These are phyloP conservation scores for Microcebus lehilahytsara DNA, from an alignment of 2,113 vertebrate genomes.

Conservation along the genomic window DNA sequence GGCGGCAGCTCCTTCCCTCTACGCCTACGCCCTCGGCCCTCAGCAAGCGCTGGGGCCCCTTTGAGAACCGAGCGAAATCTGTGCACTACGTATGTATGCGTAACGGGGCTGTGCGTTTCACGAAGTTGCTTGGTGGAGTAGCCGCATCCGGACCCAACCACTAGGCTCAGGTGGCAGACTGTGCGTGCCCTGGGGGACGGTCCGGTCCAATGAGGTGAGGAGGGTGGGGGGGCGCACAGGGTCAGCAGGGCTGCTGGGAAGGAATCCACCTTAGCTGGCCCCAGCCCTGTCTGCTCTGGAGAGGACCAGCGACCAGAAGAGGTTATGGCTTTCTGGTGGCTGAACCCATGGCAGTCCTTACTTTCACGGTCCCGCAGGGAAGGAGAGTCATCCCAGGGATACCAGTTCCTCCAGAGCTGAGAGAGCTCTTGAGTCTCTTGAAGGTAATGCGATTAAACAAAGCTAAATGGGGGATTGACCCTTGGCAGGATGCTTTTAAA, in stretches of 20 bases:
- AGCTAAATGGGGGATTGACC: background rate
- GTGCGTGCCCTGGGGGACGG: background rate
- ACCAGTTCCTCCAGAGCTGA: background rate
- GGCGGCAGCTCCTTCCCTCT: slow-evolving; percentile 15
- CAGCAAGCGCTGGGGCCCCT: background rate
- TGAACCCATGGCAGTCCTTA: background rate
- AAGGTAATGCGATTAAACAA: background rate
- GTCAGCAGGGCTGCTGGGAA: background rate
- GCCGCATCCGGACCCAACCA: background rate
- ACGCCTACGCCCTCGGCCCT: background rate
- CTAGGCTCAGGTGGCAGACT: background rate
- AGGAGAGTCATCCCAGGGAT: background rate
- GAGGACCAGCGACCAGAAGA: background rate
- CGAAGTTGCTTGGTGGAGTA: background rate
- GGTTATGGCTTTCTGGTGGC: background rate
- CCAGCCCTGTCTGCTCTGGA: background rate
- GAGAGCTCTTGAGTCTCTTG: background rate
- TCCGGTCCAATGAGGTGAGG: background rate
- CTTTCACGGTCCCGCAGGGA: background rate
- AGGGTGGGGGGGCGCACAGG: accelerated
- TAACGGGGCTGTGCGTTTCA: background rate
- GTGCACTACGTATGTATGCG: background rate
- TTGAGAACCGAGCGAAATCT: background rate
- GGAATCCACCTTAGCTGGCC: background rate
- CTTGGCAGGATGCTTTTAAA: background rate